Evolutionary conservation across 64 coral and sea anemone species (phyloP).

Genomic region (Catalaphyllia jardinei): DNA sequence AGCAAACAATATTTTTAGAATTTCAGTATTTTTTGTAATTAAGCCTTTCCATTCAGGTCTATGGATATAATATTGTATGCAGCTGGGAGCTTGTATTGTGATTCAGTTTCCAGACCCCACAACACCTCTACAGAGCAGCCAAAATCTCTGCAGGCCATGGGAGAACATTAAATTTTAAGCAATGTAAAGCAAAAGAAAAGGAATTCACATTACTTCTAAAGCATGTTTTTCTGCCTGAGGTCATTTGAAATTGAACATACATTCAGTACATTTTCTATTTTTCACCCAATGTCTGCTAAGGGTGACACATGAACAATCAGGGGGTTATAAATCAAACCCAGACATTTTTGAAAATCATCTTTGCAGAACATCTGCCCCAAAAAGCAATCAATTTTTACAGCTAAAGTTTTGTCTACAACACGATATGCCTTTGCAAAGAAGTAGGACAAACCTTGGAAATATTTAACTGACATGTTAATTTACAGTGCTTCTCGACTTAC

Average conservation of each 20-base stretch:
- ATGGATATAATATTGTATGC: not conserved
- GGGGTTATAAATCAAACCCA: slow-evolving; percentile 15
- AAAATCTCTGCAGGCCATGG: slow-evolving; percentile 26
- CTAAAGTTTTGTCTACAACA: slow-evolving; percentile 12
- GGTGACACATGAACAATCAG: slow-evolving; percentile 21
- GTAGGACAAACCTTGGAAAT: not conserved
- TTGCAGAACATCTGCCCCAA: slow-evolving; percentile 4
- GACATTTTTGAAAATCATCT: not conserved
- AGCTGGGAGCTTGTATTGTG: slow-evolving; percentile 19
- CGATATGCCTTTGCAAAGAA: not conserved
- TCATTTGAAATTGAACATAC: not conserved
- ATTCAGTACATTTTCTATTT: not conserved
- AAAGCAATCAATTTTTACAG: slow-evolving; percentile 55
- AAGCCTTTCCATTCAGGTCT: not conserved
- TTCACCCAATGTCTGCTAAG: not conserved
- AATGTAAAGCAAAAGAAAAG: slow-evolving; percentile 15
- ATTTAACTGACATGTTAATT: not conserved
- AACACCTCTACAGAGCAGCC: slow-evolving; percentile 17
- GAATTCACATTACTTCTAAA: slow-evolving; percentile 4
- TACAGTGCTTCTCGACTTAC: not conserved
- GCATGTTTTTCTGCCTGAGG: not conserved
- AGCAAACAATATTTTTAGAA: slow-evolving; percentile 18
- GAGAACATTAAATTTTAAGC: slow-evolving; percentile 49
- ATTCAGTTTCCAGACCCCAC: slow-evolving; percentile 12
- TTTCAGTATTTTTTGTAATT: not conserved